Evolutionary conservation across 2,113 vertebrate species (phyloP), one percentile per base, ranked within the genome.

Genomic region (Alethe castanea): DNA sequence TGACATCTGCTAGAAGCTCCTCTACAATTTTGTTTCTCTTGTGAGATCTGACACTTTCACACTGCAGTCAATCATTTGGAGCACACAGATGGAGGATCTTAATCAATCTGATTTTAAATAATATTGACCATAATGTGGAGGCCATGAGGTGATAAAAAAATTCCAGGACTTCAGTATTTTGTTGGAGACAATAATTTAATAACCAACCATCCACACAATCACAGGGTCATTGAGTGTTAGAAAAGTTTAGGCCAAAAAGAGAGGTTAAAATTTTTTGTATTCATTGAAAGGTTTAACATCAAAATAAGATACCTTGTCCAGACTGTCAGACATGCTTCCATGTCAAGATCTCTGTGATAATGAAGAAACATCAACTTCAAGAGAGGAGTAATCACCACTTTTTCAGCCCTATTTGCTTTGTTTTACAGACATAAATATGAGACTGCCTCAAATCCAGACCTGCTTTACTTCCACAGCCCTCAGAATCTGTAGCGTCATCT

Each of bases 1-100:
- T 77, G 62, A 73, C 70, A 94, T 92, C 87, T 96, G 69, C 84
- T 88, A 42, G 80, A 93, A 95, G 19, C 26, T 93, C 6, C 44
- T 93, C 38, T 52, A 23, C 59, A 90, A 67, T 92, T 74, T 88
- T 81, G 8, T 40, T 93, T 81, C 62, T 92, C 72, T 72, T 66
- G 33, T 80, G 86, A 92, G 26, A 92, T 92, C n/a, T 77, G 42
- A 82, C 59, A 86, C 62, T 92, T 95, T 88, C 53, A 88, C 66
- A 54, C 56, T 60, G 73, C 77, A 89, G 77, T 93, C 67, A 47
- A 65, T 91, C 71, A 79, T 86, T 40, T 56, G 35, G 50, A 93
- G 66, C 17, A 78, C 47, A 87, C 74, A 92, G 73, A 71, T 72
- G 45, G 65, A 80, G 28, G 24, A 77, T 59, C 11, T 76, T 88